A percentile compares a stretch with the other conserved stretches of the same genome.
Conservation (phyloP, 2,113 vertebrate genomes). For the Macheiramphus alcinus region DNA sequence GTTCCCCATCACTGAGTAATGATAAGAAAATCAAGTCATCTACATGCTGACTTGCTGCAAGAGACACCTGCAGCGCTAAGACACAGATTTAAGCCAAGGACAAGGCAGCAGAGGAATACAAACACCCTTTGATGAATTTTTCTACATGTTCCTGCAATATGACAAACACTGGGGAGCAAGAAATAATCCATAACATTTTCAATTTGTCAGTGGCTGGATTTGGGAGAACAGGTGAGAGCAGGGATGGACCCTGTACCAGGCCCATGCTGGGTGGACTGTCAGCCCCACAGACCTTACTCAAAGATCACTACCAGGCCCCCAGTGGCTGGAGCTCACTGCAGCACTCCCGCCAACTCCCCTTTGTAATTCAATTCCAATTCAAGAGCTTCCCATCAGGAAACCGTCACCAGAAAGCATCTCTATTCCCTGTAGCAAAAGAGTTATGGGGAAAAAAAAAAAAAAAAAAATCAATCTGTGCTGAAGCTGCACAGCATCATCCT, state of each 20-base stretch:
- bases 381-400: not conserved
- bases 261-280: rapidly evolving
- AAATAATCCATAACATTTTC: not conserved
- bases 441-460: no score
- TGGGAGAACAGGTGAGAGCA: not conserved
- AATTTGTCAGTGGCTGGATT: not conserved
- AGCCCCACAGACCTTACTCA: not conserved
- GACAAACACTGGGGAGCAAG: not conserved
- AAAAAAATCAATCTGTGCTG: not conserved
- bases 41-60: not conserved
- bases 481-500: not conserved
- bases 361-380: not conserved
- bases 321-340: no score
- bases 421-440: not conserved
- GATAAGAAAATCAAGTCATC: not conserved
- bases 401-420: not conserved
- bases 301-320: not conserved
- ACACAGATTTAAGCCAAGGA: not conserved
- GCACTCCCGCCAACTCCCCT: not conserved
- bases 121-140: not conserved
- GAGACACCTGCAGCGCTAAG: not conserved
- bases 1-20: not conserved
- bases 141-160: not conserved
- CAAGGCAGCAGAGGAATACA: not conserved
- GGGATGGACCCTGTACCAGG: not conserved